Percentiles rank a stretch among this genome's conserved stretches.
These are phyloP conservation scores for Erinaceus europaeus DNA, from an alignment of 2,113 vertebrate species.

Conservation along the genomic window DNA sequence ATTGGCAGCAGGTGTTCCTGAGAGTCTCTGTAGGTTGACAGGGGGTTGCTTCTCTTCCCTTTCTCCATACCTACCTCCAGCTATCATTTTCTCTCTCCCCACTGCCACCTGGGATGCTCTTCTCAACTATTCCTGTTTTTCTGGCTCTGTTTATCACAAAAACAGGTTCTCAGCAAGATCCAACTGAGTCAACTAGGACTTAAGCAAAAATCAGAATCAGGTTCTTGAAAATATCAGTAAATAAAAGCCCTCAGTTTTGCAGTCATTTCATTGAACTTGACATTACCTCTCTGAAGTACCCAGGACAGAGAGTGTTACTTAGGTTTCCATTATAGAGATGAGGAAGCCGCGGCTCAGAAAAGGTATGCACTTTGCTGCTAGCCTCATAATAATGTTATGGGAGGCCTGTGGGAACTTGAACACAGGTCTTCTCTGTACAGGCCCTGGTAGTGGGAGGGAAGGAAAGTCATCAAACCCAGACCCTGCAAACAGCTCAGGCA, in stretches of 20 bases:
- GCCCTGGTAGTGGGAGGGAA: background rate
- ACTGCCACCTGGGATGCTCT: background rate
- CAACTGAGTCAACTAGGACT: background rate
- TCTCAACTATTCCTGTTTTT: background rate
- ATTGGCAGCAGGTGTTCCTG: too few relatives aligned
- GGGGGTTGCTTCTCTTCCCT: background rate
- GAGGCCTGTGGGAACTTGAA: background rate
- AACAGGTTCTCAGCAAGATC: background rate
- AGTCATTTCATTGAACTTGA: background rate
- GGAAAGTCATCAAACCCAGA: slow-evolving; percentile 29
- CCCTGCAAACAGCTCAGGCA: slow-evolving; percentile 42
- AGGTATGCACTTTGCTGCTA: background rate
- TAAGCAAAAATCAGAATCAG: background rate
- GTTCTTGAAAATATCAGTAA: background rate
- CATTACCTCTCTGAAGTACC: background rate
- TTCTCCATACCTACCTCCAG: background rate
- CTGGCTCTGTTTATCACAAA: background rate
- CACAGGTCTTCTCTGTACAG: background rate
- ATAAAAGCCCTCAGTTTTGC: background rate
- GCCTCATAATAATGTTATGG: background rate
- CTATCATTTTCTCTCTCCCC: background rate
- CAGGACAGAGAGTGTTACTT: background rate
- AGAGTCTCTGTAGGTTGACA: background rate
- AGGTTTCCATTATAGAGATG: background rate
- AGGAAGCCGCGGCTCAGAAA: background rate